Conservation (phyloP, 2,113 vertebrate genomes). For the Gambusia affinis region DNA sequence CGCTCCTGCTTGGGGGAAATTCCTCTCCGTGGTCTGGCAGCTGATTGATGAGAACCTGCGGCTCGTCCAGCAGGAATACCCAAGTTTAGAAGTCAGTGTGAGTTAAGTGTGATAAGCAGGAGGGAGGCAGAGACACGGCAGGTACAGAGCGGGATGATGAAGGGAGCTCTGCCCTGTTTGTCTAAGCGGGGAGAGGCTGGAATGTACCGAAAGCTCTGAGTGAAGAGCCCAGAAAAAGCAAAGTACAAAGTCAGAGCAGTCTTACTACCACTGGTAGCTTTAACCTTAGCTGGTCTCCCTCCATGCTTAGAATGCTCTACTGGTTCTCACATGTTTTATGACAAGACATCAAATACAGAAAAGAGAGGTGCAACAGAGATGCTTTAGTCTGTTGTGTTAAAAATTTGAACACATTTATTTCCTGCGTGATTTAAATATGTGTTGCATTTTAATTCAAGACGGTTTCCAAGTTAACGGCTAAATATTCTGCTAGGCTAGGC, state of each 20-base stretch:
- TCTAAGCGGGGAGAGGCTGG: slow-evolving; percentile 58
- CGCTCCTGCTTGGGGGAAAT: slow-evolving; percentile 24
- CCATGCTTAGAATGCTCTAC: neutral
- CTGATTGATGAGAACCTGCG: slow-evolving; percentile 59
- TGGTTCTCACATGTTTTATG: neutral
- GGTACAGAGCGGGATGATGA: slow-evolving; percentile 1
- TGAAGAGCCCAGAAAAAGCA: slow-evolving; percentile 52
- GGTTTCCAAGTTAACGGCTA: too few species aligned
- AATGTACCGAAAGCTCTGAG: slow-evolving; percentile 53
- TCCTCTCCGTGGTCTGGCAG: slow-evolving; percentile 35
- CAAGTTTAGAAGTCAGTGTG: neutral
- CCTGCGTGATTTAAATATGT: too few species aligned
- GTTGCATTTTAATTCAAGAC: too few species aligned
- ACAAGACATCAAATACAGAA: neutral
- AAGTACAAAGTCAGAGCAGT: slow-evolving; percentile 1
- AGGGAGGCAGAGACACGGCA: slow-evolving; percentile 8
- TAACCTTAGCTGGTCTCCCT: neutral
- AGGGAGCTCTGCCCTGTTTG: slow-evolving; percentile 49
- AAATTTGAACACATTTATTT: too few species aligned
- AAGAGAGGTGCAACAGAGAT: too few species aligned
- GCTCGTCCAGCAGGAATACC: slow-evolving; percentile 54
- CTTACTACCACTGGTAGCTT: neutral
- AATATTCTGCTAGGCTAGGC: too few species aligned
- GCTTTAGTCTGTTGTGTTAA: too few species aligned
- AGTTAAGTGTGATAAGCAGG: slow-evolving; percentile 2